phyloP scores from a whole-genome alignment of 2,113 vertebrate genomes.

The Micronycteris hirsuta region DNA sequence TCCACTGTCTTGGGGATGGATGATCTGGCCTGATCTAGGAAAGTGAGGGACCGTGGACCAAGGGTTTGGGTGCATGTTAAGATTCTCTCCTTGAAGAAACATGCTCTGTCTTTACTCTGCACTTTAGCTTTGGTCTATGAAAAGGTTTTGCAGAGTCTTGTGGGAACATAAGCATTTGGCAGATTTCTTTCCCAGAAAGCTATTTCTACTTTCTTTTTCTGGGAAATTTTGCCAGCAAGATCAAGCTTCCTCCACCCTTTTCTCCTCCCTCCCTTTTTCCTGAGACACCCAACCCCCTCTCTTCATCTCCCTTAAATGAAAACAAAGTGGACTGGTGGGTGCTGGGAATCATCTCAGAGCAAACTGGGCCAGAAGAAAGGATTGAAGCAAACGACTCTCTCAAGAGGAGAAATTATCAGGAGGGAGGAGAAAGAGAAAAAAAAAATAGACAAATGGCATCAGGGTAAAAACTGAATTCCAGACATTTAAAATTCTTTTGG shows the following conservation, averaged over 20 bases:
- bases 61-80: conserved; percentile 18
- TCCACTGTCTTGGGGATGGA: background rate
- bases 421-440: background rate
- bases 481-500: conserved; percentile 78
- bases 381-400: conserved; percentile 48
- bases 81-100: conserved; percentile 47
- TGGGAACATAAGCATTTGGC: conserved; percentile 75
- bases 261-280: conserved; percentile 37
- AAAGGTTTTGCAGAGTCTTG: conserved; percentile 68
- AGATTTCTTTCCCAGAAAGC: conserved; percentile 70
- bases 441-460: conserved; percentile 49
- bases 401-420: conserved; percentile 53
- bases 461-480: conserved; percentile 72
- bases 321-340: conserved; percentile 62
- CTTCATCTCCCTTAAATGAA: background rate
- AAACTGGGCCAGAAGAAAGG: conserved; percentile 45
- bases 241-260: conserved; percentile 51
- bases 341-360: conserved; percentile 27
- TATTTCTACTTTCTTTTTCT: conserved; percentile 74
- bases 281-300: background rate
- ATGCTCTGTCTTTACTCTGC: conserved; percentile 55
- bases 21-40: background rate
- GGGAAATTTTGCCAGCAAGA: conserved; percentile 65
- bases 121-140: conserved; percentile 66
- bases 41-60: background rate